These are phyloP conservation scores for Paracyprichromis sp. DNA, from an alignment of 2,113 vertebrate genomes.

Conservation along the genomic window DNA sequence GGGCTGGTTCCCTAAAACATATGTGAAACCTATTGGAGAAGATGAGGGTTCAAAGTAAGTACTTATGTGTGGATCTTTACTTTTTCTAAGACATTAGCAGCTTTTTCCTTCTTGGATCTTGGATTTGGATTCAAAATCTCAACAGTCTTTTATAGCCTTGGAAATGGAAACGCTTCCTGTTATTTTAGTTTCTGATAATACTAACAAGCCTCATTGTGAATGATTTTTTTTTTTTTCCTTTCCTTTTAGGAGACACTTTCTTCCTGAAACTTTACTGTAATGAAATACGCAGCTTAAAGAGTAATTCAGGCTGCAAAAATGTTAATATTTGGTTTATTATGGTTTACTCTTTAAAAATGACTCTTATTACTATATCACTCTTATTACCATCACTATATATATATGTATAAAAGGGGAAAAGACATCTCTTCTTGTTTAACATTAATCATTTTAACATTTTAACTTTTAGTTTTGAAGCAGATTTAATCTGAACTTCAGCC, in stretches of 20 bases:
- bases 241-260: neutral
- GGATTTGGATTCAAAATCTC: neutral
- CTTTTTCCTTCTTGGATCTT: neutral
- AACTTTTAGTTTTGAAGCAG: neutral
- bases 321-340: neutral
- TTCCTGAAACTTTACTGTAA: neutral
- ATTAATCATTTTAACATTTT: neutral
- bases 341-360: neutral
- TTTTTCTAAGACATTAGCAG: neutral
- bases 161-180: neutral
- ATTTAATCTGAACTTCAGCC: neutral
- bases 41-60: conserved; percentile 59
- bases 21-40: conserved; percentile 81
- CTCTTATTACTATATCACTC: neutral
- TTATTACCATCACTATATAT: neutral
- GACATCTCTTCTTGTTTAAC: neutral
- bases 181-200: neutral
- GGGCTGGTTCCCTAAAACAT: conserved; percentile 96
- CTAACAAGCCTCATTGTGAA: neutral
- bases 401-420: fast-evolving
- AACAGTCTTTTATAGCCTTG: neutral
- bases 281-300: neutral
- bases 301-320: neutral
- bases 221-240: neutral
- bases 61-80: neutral